A percentile compares a stretch with the other conserved stretches of the same genome.
Conservation (phyloP, 2,113 vertebrate genomes). For the Baryphthengus martii region DNA sequence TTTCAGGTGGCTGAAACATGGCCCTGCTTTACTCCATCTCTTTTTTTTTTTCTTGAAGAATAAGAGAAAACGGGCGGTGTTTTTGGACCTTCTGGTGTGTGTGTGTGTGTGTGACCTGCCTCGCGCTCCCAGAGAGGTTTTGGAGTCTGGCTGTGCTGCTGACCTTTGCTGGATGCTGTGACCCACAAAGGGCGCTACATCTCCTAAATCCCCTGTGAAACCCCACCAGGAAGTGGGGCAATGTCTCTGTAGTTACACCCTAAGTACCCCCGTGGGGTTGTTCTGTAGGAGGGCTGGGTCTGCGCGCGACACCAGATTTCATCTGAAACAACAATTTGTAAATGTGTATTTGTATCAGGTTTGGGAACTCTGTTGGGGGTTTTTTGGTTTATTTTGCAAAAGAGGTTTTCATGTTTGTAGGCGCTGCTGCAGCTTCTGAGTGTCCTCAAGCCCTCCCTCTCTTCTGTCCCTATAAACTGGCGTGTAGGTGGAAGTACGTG, state of each 20-base stretch:
- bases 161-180: fast-evolving
- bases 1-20: not conserved
- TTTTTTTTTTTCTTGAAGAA: not conserved
- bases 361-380: too few species aligned
- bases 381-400: not conserved
- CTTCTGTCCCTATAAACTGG: not conserved
- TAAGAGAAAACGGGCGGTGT: not conserved
- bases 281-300: not conserved
- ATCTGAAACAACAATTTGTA: too few species aligned
- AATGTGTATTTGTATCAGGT: fast-evolving
- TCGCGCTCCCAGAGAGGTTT: fast-evolving
- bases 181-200: not conserved
- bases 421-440: not conserved
- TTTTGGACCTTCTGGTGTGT: fast-evolving
- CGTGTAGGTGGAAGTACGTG: not conserved
- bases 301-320: too few species aligned
- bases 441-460: not conserved
- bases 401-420: fast-evolving
- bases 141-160: not conserved
- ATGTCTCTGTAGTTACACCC: not conserved
- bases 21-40: not conserved
- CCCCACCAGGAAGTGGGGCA: not conserved
- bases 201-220: not conserved
- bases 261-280: not conserved
- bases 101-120: not conserved